phyloP scores from a whole-genome alignment of 2,113 vertebrate species.

The Cynoglossus semilaevis region DNA sequence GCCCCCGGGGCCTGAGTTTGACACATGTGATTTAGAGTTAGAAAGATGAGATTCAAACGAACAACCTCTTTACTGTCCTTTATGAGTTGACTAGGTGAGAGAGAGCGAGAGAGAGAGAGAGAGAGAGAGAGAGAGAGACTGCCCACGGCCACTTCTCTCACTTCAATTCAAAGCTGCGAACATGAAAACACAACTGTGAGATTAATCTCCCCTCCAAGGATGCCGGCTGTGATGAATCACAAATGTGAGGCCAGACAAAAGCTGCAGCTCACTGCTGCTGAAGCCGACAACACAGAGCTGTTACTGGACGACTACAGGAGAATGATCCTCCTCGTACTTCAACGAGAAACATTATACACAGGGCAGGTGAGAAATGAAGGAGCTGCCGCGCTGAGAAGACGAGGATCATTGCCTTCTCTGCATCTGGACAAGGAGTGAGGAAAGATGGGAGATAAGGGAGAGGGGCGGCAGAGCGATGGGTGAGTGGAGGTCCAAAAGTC shows the following conservation, averaged over 20 bases:
- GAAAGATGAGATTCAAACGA: no score
- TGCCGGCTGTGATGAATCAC: not conserved
- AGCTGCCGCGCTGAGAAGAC: constrained; percentile 24
- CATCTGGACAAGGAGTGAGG: constrained; percentile 31
- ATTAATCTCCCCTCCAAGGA: not conserved
- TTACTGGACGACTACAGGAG: not conserved
- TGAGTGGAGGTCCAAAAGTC: constrained; percentile 28
- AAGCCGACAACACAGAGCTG: no score
- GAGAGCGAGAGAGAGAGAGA: no score
- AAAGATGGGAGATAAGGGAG: constrained; percentile 15
- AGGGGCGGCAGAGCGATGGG: constrained; percentile 25
- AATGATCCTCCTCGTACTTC: not conserved
- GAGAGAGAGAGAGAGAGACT: no score
- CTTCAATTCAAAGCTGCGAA: not conserved
- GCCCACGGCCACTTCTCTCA: not conserved
- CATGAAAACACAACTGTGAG: not conserved
- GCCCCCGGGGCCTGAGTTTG: no score
- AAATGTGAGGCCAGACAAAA: not conserved
- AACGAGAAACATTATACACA: not conserved
- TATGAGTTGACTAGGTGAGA: no score
- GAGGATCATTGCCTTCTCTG: constrained; percentile 41
- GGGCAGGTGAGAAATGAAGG: constrained; percentile 39
- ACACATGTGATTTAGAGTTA: no score
- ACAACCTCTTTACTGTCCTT: no score
- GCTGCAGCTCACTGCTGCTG: not conserved